Percentiles rank a stretch among this genome's conserved stretches.
phyloP scores from a whole-genome alignment of 2,888 invertebrate genomes.

The Opisthograptis luteolata region DNA sequence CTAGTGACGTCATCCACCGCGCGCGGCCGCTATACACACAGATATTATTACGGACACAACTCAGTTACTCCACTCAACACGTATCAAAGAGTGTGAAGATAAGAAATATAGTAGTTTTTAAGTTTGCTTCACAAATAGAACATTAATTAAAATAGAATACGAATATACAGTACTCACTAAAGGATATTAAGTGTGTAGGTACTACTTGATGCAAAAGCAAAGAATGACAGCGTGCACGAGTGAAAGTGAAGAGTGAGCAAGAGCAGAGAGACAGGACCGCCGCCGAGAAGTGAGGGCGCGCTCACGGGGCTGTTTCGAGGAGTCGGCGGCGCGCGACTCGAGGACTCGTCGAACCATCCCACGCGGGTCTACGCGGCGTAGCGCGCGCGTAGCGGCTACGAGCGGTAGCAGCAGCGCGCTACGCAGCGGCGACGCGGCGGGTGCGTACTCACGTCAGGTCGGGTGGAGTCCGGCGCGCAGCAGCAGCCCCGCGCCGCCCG shows the following conservation, averaged over 20 bases:
- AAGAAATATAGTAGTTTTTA: no score
- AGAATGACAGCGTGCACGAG: constrained; percentile 1
- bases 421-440: constrained; percentile 1
- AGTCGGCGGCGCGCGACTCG: not conserved
- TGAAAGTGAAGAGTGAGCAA: not conserved
- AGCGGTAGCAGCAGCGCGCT: constrained; percentile 10
- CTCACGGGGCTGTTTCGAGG: not conserved
- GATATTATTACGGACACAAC: no score
- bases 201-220: constrained; percentile 26
- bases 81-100: no score
- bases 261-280: not conserved
- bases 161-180: no score
- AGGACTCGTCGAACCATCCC: not conserved
- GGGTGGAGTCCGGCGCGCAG: constrained; percentile 57
- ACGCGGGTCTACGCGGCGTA: constrained; percentile 11
- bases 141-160: no score
- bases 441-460: constrained; percentile 64
- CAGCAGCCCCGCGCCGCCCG: constrained; percentile 48
- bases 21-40: no score
- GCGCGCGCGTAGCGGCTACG: constrained; percentile 23
- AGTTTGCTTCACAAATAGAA: no score
- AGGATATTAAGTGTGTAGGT: no score
- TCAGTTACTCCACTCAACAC: no score
- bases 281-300: not conserved
- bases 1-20: no score